These are phyloP conservation scores for Drosophila rufa DNA, from an alignment of 1,140 invertebrate genomes.

Conservation along the genomic window DNA sequence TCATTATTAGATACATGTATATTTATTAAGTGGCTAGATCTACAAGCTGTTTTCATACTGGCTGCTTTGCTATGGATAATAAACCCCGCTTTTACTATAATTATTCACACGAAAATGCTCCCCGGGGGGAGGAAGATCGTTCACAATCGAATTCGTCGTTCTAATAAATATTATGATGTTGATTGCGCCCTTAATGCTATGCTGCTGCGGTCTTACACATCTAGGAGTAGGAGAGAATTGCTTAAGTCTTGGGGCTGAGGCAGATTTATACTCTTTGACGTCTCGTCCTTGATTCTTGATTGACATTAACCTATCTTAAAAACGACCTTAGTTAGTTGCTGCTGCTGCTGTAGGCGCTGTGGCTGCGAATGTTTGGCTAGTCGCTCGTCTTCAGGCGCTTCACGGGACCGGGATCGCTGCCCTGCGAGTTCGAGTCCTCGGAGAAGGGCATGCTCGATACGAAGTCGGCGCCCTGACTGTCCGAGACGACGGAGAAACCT, in stretches of 20 bases:
- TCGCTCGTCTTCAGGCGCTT: constrained; percentile 91
- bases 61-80: background rate
- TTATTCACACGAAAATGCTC: background rate
- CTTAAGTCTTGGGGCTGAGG: constrained; percentile 72
- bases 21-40: background rate
- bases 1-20: background rate
- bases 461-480: constrained; percentile 95
- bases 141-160: constrained; percentile 20
- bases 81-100: background rate
- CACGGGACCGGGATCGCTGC: constrained; percentile 89
- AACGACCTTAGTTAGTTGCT: constrained; percentile 37
- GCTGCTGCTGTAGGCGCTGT: constrained; percentile 33
- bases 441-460: constrained; percentile 93
- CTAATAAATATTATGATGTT: constrained; percentile 56
- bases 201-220: constrained; percentile 7
- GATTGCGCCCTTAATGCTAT: constrained; percentile 46
- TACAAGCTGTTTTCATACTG: constrained; percentile 13
- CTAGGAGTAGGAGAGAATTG: constrained; percentile 60
- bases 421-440: constrained; percentile 95
- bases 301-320: constrained; percentile 6
- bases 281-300: constrained; percentile 2
- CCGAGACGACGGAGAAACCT: constrained; percentile 96
- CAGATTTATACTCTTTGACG: constrained; percentile 50
- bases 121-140: background rate
- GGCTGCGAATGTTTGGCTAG: constrained; percentile 56